Evolutionary conservation across 2,797 vertebrate species (phyloP).

Genomic region (Paedocypris micromegethes): DNA sequence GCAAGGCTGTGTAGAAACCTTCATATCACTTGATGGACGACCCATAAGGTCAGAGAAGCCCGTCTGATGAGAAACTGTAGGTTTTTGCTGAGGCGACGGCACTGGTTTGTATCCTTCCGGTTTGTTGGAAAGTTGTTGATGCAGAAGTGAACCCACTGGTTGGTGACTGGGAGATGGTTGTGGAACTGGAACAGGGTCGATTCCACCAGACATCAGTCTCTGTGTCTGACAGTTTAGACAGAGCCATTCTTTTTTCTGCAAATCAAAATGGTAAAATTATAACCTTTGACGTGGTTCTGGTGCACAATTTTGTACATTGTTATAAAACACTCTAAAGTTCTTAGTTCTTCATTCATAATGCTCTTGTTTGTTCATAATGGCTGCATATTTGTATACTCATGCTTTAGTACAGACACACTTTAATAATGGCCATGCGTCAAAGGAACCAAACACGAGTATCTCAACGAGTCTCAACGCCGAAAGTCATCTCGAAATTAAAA

Average conservation of each 20-base stretch:
- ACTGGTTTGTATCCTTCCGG: slow-evolving; percentile 58
- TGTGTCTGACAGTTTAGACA: slow-evolving; percentile 99
- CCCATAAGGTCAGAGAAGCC: slow-evolving; percentile 57
- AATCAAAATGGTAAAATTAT: slow-evolving; percentile 44
- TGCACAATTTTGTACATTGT: too few relatives aligned
- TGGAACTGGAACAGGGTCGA: slow-evolving; percentile 75
- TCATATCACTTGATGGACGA: slow-evolving; percentile 68
- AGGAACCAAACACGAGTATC: too few relatives aligned
- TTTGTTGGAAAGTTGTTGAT: slow-evolving; percentile 64
- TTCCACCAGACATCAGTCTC: slow-evolving; percentile 85
- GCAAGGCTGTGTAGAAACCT: slow-evolving; percentile 46
- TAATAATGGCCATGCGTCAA: too few relatives aligned
- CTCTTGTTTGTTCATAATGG: too few relatives aligned
- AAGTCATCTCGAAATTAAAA: too few relatives aligned
- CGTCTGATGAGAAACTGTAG: slow-evolving; percentile 52
- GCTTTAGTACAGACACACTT: too few relatives aligned
- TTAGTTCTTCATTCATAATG: too few relatives aligned
- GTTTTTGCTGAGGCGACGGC: slow-evolving; percentile 54
- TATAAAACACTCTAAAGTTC: too few relatives aligned
- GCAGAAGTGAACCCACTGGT: slow-evolving; percentile 72
- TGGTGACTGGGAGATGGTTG: slow-evolving; percentile 77
- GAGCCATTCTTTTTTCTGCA: slow-evolving; percentile 97
- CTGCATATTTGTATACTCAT: too few relatives aligned
- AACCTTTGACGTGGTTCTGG: too few relatives aligned
- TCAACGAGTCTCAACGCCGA: too few relatives aligned